Conservation (phyloP, 2,113 vertebrate genomes). For the Sardina pilchardus region DNA sequence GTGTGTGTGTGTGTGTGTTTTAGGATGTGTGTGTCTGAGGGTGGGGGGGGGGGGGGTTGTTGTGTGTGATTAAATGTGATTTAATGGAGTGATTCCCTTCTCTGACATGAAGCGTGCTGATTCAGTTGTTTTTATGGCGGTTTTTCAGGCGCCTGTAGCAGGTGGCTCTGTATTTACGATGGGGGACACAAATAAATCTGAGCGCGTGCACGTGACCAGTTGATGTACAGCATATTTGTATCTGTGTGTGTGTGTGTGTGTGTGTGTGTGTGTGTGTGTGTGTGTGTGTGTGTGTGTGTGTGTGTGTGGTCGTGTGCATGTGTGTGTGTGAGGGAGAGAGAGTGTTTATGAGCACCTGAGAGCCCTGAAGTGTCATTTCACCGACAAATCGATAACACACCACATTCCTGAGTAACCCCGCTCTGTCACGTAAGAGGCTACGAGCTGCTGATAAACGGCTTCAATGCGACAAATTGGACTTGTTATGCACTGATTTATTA, state of each 20-base stretch:
- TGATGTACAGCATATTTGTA: slow-evolving; percentile 44
- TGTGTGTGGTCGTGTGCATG: not conserved
- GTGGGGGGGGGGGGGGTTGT: no score
- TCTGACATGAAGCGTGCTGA: slow-evolving; percentile 38
- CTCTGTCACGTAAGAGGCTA: not conserved
- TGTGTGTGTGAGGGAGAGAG: not conserved
- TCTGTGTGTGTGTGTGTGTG: not conserved
- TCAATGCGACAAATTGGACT: not conserved
- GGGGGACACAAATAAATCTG: slow-evolving; percentile 52
- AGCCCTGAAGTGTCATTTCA: slow-evolving; percentile 3
- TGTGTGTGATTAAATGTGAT: slow-evolving; percentile 22
- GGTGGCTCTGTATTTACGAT: slow-evolving; percentile 61
- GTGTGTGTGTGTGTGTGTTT: not conserved
- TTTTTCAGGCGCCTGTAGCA: slow-evolving; percentile 43
- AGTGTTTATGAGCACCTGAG: not conserved
- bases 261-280: not conserved
- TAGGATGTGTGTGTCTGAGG: not conserved
- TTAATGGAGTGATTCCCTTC: slow-evolving; percentile 29
- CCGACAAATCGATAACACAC: slow-evolving; percentile 12
- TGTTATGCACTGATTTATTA: not conserved
- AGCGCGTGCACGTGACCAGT: slow-evolving; percentile 30
- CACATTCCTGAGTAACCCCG: not conserved
- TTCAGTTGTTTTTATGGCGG: slow-evolving; percentile 52
- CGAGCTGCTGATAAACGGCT: not conserved
- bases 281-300: not conserved